A percentile compares a stretch with the other conserved stretches of the same genome.
phyloP scores from a whole-genome alignment of 2,797 vertebrate genomes.

The Antennarius maculatus region DNA sequence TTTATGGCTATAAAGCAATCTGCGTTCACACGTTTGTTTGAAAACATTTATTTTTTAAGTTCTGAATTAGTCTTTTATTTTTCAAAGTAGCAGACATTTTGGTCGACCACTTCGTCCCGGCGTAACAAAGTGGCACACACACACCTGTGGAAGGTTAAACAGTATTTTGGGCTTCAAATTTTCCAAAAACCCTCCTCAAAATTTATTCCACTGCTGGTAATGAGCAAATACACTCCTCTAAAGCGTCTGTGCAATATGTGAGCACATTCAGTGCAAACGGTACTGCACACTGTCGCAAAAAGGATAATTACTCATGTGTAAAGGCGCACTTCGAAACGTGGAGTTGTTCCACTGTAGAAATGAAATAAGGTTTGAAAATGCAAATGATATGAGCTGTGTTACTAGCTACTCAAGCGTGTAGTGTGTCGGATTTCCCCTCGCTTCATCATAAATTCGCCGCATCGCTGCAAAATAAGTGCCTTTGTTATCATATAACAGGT shows the following conservation, averaged over 20 bases:
- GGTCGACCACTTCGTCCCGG: not conserved
- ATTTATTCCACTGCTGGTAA: not conserved
- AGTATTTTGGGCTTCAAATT: slow-evolving; percentile 8
- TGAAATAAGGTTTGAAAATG: not conserved
- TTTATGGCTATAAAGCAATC: too few species aligned
- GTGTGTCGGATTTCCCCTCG: slow-evolving; percentile 6
- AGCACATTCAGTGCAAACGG: slow-evolving; percentile 4
- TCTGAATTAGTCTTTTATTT: too few species aligned
- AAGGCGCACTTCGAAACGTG: not conserved
- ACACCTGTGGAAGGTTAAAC: slow-evolving; percentile 45
- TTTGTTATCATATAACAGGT: slow-evolving; percentile 65
- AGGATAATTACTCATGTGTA: too few species aligned
- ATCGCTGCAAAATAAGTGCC: slow-evolving; percentile 47
- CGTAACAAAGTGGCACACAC: slow-evolving; percentile 4
- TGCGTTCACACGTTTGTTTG: too few species aligned
- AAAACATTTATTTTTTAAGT: too few species aligned
- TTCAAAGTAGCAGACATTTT: not conserved
- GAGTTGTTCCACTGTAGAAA: not conserved
- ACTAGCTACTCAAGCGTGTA: not conserved
- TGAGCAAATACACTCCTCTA: not conserved
- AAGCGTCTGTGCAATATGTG: slow-evolving; percentile 1
- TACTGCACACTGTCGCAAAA: not conserved
- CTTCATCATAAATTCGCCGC: not conserved
- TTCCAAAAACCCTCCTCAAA: slow-evolving; percentile 3
- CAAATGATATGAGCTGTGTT: not conserved